Evolutionary conservation across 2,797 vertebrate genomes (phyloP), one percentile per base, ranked within the genome.

Genomic region (Argentina silus): DNA sequence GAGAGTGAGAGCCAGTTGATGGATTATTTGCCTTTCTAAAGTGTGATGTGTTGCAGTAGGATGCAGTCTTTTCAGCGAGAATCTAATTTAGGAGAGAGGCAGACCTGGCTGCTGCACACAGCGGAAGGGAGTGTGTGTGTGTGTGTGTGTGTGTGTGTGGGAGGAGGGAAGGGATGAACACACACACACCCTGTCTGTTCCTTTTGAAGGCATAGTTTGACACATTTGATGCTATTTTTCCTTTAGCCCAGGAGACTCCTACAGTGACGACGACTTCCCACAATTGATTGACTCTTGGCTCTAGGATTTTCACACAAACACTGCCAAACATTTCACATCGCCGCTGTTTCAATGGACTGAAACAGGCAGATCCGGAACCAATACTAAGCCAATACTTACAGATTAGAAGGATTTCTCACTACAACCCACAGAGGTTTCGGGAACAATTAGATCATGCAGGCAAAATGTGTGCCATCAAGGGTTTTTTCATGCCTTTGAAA

Each of bases 41-140:
- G 84, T 83, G 85, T 68, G 72, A 83, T 85, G 60, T 21, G 84
- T 83, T 90, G 87, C 87, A 82, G 77, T 1, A 60, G 79, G 81
- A 80, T 85, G 84, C 85, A 87, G 83, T 87, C 83, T 79, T 85
- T 87, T 85, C 82, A 87, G 83, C 74, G 80, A 74, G 77, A 84
- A 87, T 89, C 82, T 89, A 87, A 91, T 88, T 87, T 87, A 74
- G 78, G 72, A 84, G 85, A 81, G 81, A 87, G 76, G 81, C 83
- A 81, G 71, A 73, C 67, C 77, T 84, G 75, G 78, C 79, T 80
- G 78, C 73, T 77, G 60, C 74, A 81, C 71, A 71, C 59, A 83
- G 75, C 75, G 85, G 75, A 80, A 80, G 81, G 67, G 15, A 70
- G 27, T 53, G 48, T 74, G 44, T n/a, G 65, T 50, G 70, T 74